A percentile compares a stretch with the other conserved stretches of the same genome.
phyloP scores from a whole-genome alignment of 2,797 vertebrate species.

The Gallinago nigripennis region DNA sequence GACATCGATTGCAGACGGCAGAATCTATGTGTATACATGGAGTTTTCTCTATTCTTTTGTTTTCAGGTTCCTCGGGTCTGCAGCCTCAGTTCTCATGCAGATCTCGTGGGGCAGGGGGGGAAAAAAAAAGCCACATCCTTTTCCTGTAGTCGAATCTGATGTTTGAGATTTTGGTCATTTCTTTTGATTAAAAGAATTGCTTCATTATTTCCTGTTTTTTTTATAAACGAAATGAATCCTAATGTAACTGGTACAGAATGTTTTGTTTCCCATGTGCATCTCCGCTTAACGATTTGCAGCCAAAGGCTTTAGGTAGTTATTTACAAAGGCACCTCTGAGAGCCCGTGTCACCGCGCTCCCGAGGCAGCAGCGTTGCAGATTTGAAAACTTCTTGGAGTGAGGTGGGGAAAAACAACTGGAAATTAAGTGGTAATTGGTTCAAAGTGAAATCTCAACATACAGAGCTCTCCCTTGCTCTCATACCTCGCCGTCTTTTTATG shows the following conservation, averaged over 20 bases:
- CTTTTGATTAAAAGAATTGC: neutral
- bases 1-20: conserved; percentile 56
- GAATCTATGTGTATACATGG: conserved; percentile 24
- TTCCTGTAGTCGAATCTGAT: neutral
- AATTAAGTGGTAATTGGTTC: neutral
- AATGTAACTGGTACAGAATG: neutral
- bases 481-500: conserved; percentile 7
- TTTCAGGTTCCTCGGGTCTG: conserved; percentile 4
- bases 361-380: conserved; percentile 11
- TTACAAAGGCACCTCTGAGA: conserved; percentile 19
- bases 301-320: conserved; percentile 32
- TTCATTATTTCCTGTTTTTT: neutral
- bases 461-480: neutral
- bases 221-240: neutral
- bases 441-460: neutral
- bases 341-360: neutral
- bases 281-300: conserved; percentile 13
- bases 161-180: conserved; percentile 21
- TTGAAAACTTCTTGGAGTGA: neutral
- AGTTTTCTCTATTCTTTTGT: conserved; percentile 39
- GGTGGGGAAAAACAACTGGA: neutral
- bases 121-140: neutral
- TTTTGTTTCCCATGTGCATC: neutral
- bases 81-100: conserved; percentile 10
- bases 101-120: neutral